Evolutionary conservation across 2,113 vertebrate species (phyloP), one percentile per base, ranked within the genome.

Genomic region (Reinhardtius hippoglossoides): DNA sequence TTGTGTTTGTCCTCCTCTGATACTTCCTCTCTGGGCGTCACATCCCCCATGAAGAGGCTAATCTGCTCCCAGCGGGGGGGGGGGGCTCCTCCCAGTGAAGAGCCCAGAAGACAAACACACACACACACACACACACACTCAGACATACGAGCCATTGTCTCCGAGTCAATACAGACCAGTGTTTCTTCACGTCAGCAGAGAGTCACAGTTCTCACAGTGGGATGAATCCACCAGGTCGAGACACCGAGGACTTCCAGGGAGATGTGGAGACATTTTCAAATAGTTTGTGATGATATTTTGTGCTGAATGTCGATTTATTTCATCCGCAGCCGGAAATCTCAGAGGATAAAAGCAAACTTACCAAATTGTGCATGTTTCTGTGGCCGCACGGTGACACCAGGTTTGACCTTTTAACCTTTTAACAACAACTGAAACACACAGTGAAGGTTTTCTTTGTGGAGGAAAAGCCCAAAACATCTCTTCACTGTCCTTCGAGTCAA

Each of bases 1-100:
- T 89, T 87, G 83, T 83, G 90, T 91, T 92, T 90, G 90, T 84
- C 83, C 87, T 85, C 57, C 77, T 82, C 89, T 90, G 83, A 84
- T 85, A 85, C 89, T 91, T 90, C 89, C 85, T 91, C 84, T 85
- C 79, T 73, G 60, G 82, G 88, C 84, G 59, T 88, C 87, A 81
- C 77, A n/a, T 77, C 88, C 85, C 92, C 86, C 90, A 77, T 75
- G 80, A 86, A 86, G 90, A 88, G 81, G 85, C 89, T 93, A 91
- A 91, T 93, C 92, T 92, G 87, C 80, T 89, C 82, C 82, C 85
- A 83, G 88, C 44, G 37, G 37, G 37, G 37, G 37, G 37, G 35
- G 35, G 71, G 88, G 86, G 62, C 68, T 79, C 83, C 88, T 57
- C 67, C 72, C 74, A 40, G 35, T 81, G 84, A 83, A 77, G 88